Conservation (phyloP, 2,113 vertebrate species). For the Electrona antarctica region DNA sequence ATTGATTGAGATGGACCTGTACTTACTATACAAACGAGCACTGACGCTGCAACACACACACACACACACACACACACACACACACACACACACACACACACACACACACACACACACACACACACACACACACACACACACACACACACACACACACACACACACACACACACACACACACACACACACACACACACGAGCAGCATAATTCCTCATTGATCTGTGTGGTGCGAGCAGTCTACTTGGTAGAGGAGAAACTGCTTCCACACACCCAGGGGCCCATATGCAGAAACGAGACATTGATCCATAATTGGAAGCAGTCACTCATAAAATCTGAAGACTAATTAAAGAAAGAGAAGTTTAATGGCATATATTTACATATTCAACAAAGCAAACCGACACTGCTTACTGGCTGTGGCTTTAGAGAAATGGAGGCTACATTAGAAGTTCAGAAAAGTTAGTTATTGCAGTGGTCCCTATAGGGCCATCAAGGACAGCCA, state of each 20-base stretch:
- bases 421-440: slow-evolving; percentile 41
- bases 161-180: not conserved
- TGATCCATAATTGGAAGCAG: slow-evolving; percentile 80
- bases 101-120: not conserved
- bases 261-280: slow-evolving; percentile 53
- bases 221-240: slow-evolving; percentile 35
- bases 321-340: slow-evolving; percentile 78
- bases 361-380: slow-evolving; percentile 74
- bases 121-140: not conserved
- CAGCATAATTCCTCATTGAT: slow-evolving; percentile 54
- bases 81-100: no score
- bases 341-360: slow-evolving; percentile 80
- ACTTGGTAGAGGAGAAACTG: slow-evolving; percentile 50
- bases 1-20: no score
- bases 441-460: slow-evolving; percentile 29
- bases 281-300: slow-evolving; percentile 75
- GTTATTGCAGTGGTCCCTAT: slow-evolving; percentile 19
- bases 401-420: slow-evolving; percentile 37
- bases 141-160: not conserved
- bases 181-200: slow-evolving; percentile 13
- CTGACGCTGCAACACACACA: no score
- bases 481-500: not conserved
- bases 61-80: no score
- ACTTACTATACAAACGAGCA: no score
- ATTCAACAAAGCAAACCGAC: slow-evolving; percentile 58